A percentile compares a stretch with the other conserved stretches of the same genome.
Conservation (phyloP, 2,888 invertebrate genomes). For the Prionchulus punctatus region DNA sequence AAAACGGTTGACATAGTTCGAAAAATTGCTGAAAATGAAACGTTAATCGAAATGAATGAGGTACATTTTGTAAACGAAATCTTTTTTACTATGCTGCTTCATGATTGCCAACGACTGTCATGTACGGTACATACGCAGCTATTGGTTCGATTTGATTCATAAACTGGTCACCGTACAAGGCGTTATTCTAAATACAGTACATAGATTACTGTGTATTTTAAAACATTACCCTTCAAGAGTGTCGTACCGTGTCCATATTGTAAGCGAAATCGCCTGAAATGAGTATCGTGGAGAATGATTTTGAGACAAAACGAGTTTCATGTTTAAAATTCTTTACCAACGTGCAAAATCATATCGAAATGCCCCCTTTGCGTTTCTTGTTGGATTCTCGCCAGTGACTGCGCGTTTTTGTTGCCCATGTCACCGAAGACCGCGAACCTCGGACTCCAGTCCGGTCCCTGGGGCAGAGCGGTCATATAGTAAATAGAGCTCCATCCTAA, state of each 20-base stretch:
- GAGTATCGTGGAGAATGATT: neutral
- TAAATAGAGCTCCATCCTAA: conserved; percentile 64
- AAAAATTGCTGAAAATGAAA: conserved; percentile 56
- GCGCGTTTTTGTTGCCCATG: conserved; percentile 79
- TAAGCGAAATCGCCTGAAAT: conserved; percentile 70
- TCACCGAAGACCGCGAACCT: conserved; percentile 75
- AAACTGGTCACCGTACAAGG: conserved; percentile 68
- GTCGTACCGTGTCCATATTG: conserved; percentile 57
- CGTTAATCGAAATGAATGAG: too few relatives aligned
- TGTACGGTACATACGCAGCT: conserved; percentile 72
- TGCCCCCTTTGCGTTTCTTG: conserved; percentile 56
- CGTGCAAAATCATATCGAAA: conserved; percentile 32
- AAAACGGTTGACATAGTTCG: conserved; percentile 77
- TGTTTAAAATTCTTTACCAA: too few relatives aligned
- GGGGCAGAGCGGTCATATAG: conserved; percentile 54
- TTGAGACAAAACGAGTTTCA: too few relatives aligned
- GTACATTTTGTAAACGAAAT: neutral
- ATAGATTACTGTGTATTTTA: neutral
- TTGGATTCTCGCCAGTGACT: conserved; percentile 64
- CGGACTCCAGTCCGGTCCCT: conserved; percentile 55
- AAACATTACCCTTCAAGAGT: neutral
- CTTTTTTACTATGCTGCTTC: conserved; percentile 61
- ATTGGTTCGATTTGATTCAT: conserved; percentile 78
- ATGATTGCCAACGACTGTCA: conserved; percentile 71
- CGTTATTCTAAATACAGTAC: conserved; percentile 44